Evolutionary conservation across 2,888 invertebrate genomes (phyloP), one percentile per base, ranked within the genome.

Genomic region (Koerneria pararmatus): DNA sequence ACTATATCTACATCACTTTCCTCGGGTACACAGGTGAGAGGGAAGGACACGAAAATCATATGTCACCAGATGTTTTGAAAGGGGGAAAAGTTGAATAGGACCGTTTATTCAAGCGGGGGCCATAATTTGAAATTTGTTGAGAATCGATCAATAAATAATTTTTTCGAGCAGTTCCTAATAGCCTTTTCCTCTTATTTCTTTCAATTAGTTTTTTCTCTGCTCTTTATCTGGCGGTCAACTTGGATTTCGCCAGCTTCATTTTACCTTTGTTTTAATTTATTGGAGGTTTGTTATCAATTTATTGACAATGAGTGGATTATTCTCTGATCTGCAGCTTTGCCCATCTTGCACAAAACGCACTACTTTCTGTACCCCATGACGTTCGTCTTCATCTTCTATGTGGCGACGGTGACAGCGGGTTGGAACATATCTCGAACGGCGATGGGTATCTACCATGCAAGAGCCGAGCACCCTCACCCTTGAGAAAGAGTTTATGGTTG

Each of bases 1-100:
- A 97, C 86, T 97, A 97, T 84, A 87, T 94, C 71, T 97, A 97
- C 85, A 95, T 97, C 80, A 94, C 95, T 41, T 97, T 97, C 85
- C 87, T 97, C 68, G 97, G 97, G 75, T 97, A 95, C 83, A 93
- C 91, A 85, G 91, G 91, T 91, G 83, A 89, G 41, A 22, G n/a
- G 24, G n/a, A n/a, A n/a, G 24, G 35, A 37, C 34, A 22, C 15
- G n/a, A 22, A 11, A 35, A 22, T 59, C n/a, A n/a, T n/a, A n/a
- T n/a, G n/a, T n/a, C n/a, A n/a, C n/a, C n/a, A n/a, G n/a, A n/a
- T n/a, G n/a, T n/a, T n/a, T n/a, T n/a, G n/a, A n/a, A n/a, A n/a
- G n/a, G n/a, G n/a, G n/a, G n/a, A n/a, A n/a, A n/a, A n/a, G n/a
- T n/a, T n/a, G n/a, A n/a, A n/a, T n/a, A n/a, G n/a, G n/a, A n/a